Evolutionary conservation across 2,113 vertebrate species (phyloP).

Genomic region (Sebastes fasciatus): DNA sequence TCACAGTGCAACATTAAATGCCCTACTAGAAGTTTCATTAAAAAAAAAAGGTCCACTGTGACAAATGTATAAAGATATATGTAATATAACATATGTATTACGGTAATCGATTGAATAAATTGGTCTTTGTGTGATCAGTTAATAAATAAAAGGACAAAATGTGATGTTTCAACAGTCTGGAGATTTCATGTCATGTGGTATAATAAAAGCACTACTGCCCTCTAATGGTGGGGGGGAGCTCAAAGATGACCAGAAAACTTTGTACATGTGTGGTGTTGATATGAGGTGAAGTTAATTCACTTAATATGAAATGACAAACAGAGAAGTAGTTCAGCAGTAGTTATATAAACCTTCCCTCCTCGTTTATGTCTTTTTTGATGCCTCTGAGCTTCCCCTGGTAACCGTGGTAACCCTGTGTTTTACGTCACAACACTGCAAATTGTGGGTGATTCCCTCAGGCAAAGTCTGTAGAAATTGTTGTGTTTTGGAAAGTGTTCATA

Average conservation of each 20-base stretch:
- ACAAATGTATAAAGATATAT: not conserved
- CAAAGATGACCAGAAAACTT: not conserved
- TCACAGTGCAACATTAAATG: conserved; percentile 24
- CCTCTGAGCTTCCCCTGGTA: too few relatives aligned
- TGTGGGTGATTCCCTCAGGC: too few relatives aligned
- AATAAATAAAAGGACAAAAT: conserved; percentile 26
- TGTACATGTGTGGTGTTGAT: not conserved
- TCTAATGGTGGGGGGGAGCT: conserved; percentile 48
- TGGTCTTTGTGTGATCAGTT: conserved; percentile 17
- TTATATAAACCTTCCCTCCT: not conserved
- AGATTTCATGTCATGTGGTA: not conserved
- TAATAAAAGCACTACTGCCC: conserved; percentile 65
- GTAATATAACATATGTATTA: conserved; percentile 11
- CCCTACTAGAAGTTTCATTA: not conserved
- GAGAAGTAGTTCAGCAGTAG: not conserved
- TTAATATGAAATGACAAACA: not conserved
- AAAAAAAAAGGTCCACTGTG: not conserved
- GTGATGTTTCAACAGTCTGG: not conserved
- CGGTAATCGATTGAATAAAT: conserved; percentile 27
- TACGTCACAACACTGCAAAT: too few relatives aligned
- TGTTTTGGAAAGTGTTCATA: too few relatives aligned
- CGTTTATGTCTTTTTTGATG: not conserved
- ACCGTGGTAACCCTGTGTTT: too few relatives aligned
- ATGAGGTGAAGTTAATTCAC: not conserved
- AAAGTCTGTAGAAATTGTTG: too few relatives aligned